phyloP scores from a whole-genome alignment of 2,797 vertebrate genomes.

The Molossus alvarezi region DNA sequence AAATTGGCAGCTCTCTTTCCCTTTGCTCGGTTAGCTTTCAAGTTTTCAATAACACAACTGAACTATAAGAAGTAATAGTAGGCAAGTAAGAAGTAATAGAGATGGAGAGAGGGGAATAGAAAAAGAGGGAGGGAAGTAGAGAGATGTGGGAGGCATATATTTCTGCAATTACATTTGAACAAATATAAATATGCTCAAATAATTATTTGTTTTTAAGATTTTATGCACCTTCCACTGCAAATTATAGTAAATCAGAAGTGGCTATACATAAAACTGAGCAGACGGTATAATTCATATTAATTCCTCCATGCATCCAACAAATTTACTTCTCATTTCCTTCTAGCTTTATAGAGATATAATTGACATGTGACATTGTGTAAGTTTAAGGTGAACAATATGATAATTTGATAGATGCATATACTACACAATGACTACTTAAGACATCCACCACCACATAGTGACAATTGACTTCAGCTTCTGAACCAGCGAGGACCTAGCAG shows the following conservation, averaged over 20 bases:
- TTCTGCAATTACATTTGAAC: constrained; percentile 29
- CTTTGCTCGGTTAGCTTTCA: constrained; percentile 43
- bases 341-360: not conserved
- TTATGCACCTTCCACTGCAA: constrained; percentile 2
- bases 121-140: not conserved
- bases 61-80: not conserved
- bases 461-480: not conserved
- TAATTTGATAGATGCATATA: not conserved
- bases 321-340: constrained; percentile 46
- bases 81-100: not conserved
- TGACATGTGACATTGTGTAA: not conserved
- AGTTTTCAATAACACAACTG: constrained; percentile 21
- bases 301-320: constrained; percentile 22
- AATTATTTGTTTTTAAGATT: constrained; percentile 64
- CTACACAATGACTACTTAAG: not conserved
- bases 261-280: constrained; percentile 62
- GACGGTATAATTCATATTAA: constrained; percentile 44
- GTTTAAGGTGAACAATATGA: not conserved
- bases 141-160: not conserved
- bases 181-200: constrained; percentile 61
- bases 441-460: not conserved
- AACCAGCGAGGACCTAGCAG: not conserved
- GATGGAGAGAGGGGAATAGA: not conserved
- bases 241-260: constrained; percentile 50
- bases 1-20: not conserved